Base-by-base conservation (phyloP, 92 coral and sea anemone genomes). In the Chrysogorgia sp. region DNA sequence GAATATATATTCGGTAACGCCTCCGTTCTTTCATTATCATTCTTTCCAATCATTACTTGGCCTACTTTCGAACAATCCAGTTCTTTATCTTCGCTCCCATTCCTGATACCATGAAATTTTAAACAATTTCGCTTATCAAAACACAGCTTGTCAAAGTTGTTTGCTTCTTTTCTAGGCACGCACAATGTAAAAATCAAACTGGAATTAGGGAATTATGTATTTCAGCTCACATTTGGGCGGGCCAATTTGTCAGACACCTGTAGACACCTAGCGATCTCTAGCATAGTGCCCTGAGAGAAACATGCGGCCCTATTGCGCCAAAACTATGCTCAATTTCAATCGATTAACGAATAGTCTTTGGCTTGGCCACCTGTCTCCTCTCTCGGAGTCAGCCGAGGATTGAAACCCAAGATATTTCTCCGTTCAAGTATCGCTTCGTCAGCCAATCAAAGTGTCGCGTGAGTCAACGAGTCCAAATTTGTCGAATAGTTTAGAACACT, bases 391-490 rank as follows among this genome's bases (percentile, higher is more conserved):
- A 57, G 20, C 14, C 45, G 49, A 20, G 28, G 13, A 52, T 15
- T 20, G 63, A 10, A 34, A 34, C 63, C 12, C 65, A 32, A 23
- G 65, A 56, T 72, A 72, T 48, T 71, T 49, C 40, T 53, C 21
- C 25, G 28, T 10, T 45, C 32, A 34, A 55, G 64, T 7, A 72
- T 53, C 19, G 77, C 22, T 22, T 17, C 14, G 65, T 52, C 7
- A 72, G 52, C 79, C 79, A 72, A 72, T 72, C 64, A 72, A 22
- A 52, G 59, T 34, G 30, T 10, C 29, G 79, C 79, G 79, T 59
- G 79, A 22, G 65, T 31, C 55, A 53, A 71, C 79, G 64, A 33
- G 34, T 31, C 64, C 79, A 35, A 72, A 72, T 72, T 72, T 53
- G 79, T 72, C 79, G 65, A 72, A 72, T 72, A 72, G 64, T 72